Evolutionary conservation across 2,888 invertebrate genomes (phyloP), one percentile per base, ranked within the genome.

Genomic region (Tipula confusa): DNA sequence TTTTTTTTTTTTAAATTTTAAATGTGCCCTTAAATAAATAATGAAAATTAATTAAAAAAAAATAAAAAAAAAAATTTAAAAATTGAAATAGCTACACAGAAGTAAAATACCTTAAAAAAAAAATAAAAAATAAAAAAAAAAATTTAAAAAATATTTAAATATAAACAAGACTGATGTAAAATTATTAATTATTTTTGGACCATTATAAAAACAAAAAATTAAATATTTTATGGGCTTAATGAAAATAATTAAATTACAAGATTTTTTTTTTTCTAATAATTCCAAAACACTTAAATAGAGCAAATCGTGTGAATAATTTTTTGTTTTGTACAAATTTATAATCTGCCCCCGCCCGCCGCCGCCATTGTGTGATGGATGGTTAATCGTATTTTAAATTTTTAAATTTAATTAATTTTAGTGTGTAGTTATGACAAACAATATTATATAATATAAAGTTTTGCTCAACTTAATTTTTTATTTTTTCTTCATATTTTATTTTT

Each of bases 21-120:
- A 80, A 80, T 80, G 80, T 80, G 80, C 80, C 80, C 80, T 80
- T 80, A 80, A 80, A 80, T 31, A 80, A 80, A 64, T 64, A 80
- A 80, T 29, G 80, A 80, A 80, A 80, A 80, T 80, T n/a, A 80
- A 80, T 29, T 80, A 80, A 80, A 80, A 31, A n/a, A n/a, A n/a
- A n/a, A n/a, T n/a, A n/a, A n/a, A n/a, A n/a, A n/a, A n/a, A n/a
- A n/a, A n/a, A n/a, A n/a, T n/a, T n/a, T 80, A 29, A 80, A 80
- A 80, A 80, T 80, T 80, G 29, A 80, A 80, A 80, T 29, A 15
- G 29, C 64, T 64, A 64, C 64, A 64, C 64, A 29, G 31, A 29
- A 80, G 28, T 80, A 31, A 80, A 80, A 80, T 29, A 29, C 13
- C n/a, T 80, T 29, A 80, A 80, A 29, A 80, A 80, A 29, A 29